Evolutionary conservation across 2,888 invertebrate genomes (phyloP), one percentile per base, ranked within the genome.

Genomic region (Lumbricus terrestris): DNA sequence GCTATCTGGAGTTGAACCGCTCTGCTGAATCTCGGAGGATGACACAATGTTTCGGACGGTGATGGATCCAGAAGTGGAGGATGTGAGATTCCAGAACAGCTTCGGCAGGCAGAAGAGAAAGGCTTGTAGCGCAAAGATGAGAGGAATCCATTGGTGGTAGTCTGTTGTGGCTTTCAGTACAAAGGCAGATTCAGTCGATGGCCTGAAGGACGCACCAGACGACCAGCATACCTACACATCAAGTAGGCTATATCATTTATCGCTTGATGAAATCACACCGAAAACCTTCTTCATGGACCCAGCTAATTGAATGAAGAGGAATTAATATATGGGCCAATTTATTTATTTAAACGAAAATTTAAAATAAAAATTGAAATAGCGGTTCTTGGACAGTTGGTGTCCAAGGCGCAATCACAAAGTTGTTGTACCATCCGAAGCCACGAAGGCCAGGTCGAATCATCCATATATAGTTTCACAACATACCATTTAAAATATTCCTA

Each of bases 121-220:
- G 15, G 83, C 83, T 35, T 83, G 83, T 1, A 83, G 11, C 29
- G 83, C 83, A 34, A 83, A 20, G 16, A 83, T 83, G 3, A 83
- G 33, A 33, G 83, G 83, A 83, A 83, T 83, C 83, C 83, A 83
- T 29, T 85, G 85, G 37, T 85, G 23, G 85, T 85, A 85, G 35
- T 69, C n/a, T 69, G 69, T 69, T 29, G 8, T 8, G 0, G 1
- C n/a, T n/a, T 69, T 13, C 13, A 2, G 2, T 69, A 1, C 11
- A 69, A 11, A 6, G n/a, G 5, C 11, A 69, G 8, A 16, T n/a
- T n/a, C 29, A n/a, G 6, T 15, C 69, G 29, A 8, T n/a, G 13
- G 29, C 29, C 8, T 29, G 8, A 69, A 6, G n/a, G 69, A 37
- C 16, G 35, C 29, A 85, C 37, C 35, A 0, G 85, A 33, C 85